Base-by-base conservation (phyloP, 2,888 invertebrate species). In the Lasius platythorax region DNA sequence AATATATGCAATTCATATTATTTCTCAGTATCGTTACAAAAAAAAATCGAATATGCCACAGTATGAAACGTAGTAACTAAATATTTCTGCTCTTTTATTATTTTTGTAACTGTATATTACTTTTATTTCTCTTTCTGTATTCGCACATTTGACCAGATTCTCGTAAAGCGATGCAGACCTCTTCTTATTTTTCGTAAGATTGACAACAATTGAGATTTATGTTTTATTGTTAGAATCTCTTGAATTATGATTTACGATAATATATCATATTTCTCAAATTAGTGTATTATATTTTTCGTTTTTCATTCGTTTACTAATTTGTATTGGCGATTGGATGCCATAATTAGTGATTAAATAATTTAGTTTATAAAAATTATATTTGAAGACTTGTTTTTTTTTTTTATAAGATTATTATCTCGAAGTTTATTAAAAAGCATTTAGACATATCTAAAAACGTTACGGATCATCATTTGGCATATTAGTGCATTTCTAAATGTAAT, bases 291-390 rank as follows among this genome's bases (percentile, higher is more conserved):
- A 84, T 46, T 87, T 88, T 85, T 46, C 12, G 64, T 87, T 89
- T 79, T 73, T 89, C 70, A 58, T 85, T 67, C 6, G 33, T 73
- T 72, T 76, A 83, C 74, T 87, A 83, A 84, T 70, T 83, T 82
- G 72, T 66, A 73, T 82, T 76, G 78, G 82, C 82, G 58, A 56
- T 76, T 79, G 72, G 58, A 85, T 82, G 78, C 74, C 70, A 83
- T 79, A 53, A 53, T 53, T 53, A n/a, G n/a, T 53, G n/a, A 53
- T 63, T 50, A 82, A 81, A 74, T 85, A 85, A 89, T 87, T 86
- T 89, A 86, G 82, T 82, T 79, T 68, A 63, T 89, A 89, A 73
- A 75, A 63, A 37, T 84, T 76, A 89, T 68, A 58, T 76, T 83
- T 79, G 33, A 84, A 58, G 23, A 58, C 5, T 70, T 88, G 5